These are phyloP conservation scores for Ephialtes manifestator DNA, from an alignment of 2,888 invertebrate genomes.

Conservation along the genomic window DNA sequence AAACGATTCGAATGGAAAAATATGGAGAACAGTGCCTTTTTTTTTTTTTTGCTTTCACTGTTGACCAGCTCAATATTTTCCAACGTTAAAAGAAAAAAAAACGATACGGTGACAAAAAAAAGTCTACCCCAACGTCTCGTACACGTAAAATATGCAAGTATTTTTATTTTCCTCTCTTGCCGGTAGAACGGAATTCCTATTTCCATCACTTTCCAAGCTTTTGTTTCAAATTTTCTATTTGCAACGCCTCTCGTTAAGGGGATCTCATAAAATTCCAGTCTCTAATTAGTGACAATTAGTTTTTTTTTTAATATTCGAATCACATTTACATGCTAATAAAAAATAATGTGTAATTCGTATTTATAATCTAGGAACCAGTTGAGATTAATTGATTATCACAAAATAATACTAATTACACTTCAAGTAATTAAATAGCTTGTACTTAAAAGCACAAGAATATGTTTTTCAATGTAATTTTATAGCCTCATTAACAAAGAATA, in stretches of 20 bases:
- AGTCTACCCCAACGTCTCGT: background rate
- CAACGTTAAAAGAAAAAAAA: background rate
- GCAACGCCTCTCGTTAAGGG: background rate
- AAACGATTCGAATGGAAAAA: constrained; percentile 32
- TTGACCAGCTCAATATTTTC: background rate
- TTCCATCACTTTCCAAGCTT: background rate
- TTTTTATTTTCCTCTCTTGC: background rate
- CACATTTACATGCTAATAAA: too few species aligned
- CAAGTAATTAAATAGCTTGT: too few species aligned
- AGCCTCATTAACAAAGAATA: too few species aligned
- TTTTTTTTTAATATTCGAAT: too few species aligned
- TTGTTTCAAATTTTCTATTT: background rate
- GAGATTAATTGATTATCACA: too few species aligned
- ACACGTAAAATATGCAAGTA: background rate
- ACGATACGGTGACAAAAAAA: background rate
- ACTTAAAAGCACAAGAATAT: too few species aligned
- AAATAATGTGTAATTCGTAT: too few species aligned
- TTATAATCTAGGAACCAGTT: too few species aligned
- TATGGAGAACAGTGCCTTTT: constrained; percentile 11
- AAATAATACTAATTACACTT: too few species aligned
- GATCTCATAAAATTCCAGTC: background rate
- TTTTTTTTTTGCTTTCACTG: background rate
- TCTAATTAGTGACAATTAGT: background rate
- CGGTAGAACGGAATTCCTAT: background rate
- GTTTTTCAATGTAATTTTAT: too few species aligned